Base-by-base conservation (phyloP, 2,888 invertebrate species). In the Criorhina ranunculi region DNA sequence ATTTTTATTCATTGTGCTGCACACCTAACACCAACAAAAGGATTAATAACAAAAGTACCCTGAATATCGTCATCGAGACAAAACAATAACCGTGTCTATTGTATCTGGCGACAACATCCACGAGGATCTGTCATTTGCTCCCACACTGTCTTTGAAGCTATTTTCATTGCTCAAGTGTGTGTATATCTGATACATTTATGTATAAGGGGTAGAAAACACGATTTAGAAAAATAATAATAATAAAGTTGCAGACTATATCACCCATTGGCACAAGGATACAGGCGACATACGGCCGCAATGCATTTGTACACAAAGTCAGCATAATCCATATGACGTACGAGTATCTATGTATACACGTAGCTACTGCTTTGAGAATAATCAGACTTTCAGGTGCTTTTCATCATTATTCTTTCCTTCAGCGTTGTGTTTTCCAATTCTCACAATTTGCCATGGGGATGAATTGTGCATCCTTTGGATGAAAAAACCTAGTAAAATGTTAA, bases 401-500 rank as follows among this genome's bases (percentile, higher is more conserved):
- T 55, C 17, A 37, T 64, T 33, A 40, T 17, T 60, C 60, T 29
- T 49, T 49, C 24, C 17, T 31, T 62, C 11, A 7, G 15, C 62
- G 24, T n/a, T 12, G 29, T 24, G 15, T 12, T 11, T 4, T 60
- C 9, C 19, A 46, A 62, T 19, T 53, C 72, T 24, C 12, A 15
- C 17, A 60, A 49, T 31, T 7, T 9, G 31, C 31, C 49, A 35
- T 12, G 19, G 44, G 46, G 37, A 24, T 59, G 37, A n/a, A 17
- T 51, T 60, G 31, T 53, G 12, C 17, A 46, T 66, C 24, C 51
- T 59, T 72, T 11, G 59, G 15, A 60, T 15, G 53, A 66, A 40
- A 53, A 82, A 80, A 51, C 70, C 66, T 42, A 67, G 72, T 67
- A 73, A 83, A 83, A 83, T 83, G 82, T 83, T 78, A 83, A 83